Conservation (phyloP, 2,888 invertebrate genomes). For the Lamproptera curius region DNA sequence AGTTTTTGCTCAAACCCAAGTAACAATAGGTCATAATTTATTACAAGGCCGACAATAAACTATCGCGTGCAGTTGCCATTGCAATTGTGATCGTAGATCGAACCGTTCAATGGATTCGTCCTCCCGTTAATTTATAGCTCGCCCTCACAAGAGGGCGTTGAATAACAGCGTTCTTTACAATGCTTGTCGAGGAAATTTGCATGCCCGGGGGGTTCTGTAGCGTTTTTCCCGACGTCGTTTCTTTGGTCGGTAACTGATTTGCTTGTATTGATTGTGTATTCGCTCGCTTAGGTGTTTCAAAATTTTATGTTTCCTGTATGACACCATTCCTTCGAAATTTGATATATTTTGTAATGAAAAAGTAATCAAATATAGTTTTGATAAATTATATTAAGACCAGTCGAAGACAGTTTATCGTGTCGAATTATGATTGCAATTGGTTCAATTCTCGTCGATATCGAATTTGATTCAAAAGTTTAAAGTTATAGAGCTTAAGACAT, state of each 20-base stretch:
- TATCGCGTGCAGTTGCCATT: slow-evolving; percentile 45
- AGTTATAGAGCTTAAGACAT: no score
- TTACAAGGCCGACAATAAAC: slow-evolving; percentile 36
- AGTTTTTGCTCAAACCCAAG: slow-evolving; percentile 8
- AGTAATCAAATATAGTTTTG: no score
- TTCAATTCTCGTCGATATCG: no score
- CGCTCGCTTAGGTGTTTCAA: no score
- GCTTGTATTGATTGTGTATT: slow-evolving; percentile 4
- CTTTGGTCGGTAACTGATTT: slow-evolving; percentile 4
- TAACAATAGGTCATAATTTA: slow-evolving; percentile 24
- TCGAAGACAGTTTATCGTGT: no score
- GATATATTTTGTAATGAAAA: no score
- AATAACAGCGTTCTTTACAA: slow-evolving; percentile 49
- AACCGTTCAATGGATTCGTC: slow-evolving; percentile 60
- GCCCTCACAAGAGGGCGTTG: slow-evolving; percentile 49
- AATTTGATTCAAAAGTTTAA: no score
- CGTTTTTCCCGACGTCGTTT: slow-evolving; percentile 22
- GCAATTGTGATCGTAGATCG: slow-evolving; percentile 52
- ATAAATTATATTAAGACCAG: no score
- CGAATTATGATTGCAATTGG: no score
- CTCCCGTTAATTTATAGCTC: slow-evolving; percentile 62
- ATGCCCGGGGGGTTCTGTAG: slow-evolving; percentile 27
- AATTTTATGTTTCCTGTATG: no score
- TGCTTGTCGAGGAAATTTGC: slow-evolving; percentile 29
- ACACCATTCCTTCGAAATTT: no score